These are phyloP conservation scores for Dicycla oo DNA, from an alignment of 2,888 invertebrate species.

Conservation along the genomic window DNA sequence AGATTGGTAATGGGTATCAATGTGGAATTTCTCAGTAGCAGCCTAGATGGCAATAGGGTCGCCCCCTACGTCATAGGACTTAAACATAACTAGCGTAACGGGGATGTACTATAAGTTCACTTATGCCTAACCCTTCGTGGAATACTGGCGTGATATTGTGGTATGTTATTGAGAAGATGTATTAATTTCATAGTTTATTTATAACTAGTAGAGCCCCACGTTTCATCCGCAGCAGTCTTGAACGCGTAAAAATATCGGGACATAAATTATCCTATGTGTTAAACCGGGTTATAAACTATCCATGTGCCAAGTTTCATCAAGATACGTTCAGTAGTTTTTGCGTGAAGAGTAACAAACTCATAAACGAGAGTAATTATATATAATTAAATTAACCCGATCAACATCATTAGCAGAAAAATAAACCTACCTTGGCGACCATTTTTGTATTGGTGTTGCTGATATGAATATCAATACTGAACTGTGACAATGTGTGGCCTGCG, in stretches of 20 bases:
- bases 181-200: too few relatives aligned
- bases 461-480: constrained; percentile 76
- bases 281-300: too few relatives aligned
- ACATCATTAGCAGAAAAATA: background rate
- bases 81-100: background rate
- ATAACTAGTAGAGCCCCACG: too few relatives aligned
- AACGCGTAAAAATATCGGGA: too few relatives aligned
- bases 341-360: too few relatives aligned
- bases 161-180: background rate
- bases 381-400: background rate
- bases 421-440: constrained; percentile 83
- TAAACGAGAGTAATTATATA: too few relatives aligned
- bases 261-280: too few relatives aligned
- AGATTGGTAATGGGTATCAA: background rate
- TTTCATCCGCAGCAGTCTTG: too few relatives aligned
- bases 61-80: background rate
- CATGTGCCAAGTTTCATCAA: too few relatives aligned
- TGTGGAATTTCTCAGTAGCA: background rate
- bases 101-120: background rate
- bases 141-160: background rate
- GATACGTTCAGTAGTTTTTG: too few relatives aligned
- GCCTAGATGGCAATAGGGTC: background rate
- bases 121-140: background rate
- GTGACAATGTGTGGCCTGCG: constrained; percentile 70
- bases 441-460: constrained; percentile 72